phyloP scores from a whole-genome alignment of 2,113 vertebrate genomes.

The Hippopotamus amphibius region DNA sequence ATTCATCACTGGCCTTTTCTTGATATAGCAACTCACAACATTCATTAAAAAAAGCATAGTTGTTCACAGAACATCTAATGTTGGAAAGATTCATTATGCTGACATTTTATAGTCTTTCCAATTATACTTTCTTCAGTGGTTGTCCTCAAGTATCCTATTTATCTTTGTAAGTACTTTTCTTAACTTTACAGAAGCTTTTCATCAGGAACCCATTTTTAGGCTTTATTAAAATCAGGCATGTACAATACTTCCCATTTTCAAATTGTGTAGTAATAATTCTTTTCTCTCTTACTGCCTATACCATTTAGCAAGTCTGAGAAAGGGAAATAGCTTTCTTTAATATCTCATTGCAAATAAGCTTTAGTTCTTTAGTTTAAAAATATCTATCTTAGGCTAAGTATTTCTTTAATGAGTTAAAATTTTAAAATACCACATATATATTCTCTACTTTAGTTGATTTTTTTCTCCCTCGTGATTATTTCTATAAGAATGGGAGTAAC shows the following conservation, averaged over 20 bases:
- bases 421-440: neutral
- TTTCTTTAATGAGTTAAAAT: neutral
- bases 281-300: conserved; percentile 14
- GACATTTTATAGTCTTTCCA: conserved; percentile 77
- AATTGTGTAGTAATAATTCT: neutral
- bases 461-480: neutral
- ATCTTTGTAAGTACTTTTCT: conserved; percentile 70
- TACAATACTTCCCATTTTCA: conserved; percentile 54
- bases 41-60: conserved; percentile 51
- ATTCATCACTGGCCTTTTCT: conserved; percentile 16
- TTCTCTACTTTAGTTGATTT: neutral
- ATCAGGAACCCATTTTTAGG: conserved; percentile 24
- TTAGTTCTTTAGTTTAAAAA: conserved; percentile 14
- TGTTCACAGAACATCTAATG: conserved; percentile 63
- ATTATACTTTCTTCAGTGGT: conserved; percentile 73
- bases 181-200: conserved; percentile 65
- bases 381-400: neutral
- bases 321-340: conserved; percentile 14
- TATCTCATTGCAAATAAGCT: conserved; percentile 43
- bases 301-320: conserved; percentile 51
- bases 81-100: conserved; percentile 75
- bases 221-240: conserved; percentile 63
- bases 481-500: neutral
- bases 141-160: conserved; percentile 69
- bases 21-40: conserved; percentile 64